A percentile compares a stretch with the other conserved stretches of the same genome.
These are phyloP conservation scores for Apostichopus californicus DNA, from an alignment of 35 echinoderm and acorn worm species.

Conservation along the genomic window DNA sequence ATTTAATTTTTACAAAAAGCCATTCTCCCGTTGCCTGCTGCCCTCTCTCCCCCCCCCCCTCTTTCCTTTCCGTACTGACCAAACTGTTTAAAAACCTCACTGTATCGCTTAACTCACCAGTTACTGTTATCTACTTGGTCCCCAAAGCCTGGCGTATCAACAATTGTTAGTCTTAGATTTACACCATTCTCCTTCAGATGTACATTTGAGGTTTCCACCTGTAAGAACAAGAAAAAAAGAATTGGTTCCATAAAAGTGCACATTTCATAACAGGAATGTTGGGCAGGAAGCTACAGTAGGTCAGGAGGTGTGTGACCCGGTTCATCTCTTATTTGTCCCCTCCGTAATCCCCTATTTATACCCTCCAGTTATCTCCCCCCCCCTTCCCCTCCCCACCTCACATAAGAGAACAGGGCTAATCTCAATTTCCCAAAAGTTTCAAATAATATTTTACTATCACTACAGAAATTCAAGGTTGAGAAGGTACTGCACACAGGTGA, in stretches of 20 bases:
- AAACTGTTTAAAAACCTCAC: background rate
- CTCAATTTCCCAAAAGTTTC: too few relatives aligned
- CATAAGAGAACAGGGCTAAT: too few relatives aligned
- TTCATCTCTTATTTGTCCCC: too few relatives aligned
- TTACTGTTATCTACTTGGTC: slow-evolving; percentile 99
- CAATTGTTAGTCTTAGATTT: slow-evolving; percentile 91
- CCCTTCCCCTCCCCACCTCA: too few relatives aligned
- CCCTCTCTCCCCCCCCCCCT: background rate
- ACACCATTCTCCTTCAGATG: slow-evolving; percentile 92
- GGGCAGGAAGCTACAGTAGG: background rate
- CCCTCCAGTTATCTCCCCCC: background rate
- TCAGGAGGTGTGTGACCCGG: too few relatives aligned
- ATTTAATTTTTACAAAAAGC: too few relatives aligned
- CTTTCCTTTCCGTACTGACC: background rate
- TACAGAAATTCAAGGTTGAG: too few relatives aligned
- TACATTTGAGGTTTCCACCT: slow-evolving; percentile 97
- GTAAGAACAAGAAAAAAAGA: slow-evolving; percentile 5
- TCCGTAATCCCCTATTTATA: too few relatives aligned
- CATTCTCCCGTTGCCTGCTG: background rate
- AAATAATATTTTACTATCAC: too few relatives aligned
- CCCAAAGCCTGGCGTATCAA: slow-evolving; percentile 98
- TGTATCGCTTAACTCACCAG: slow-evolving; percentile 63
- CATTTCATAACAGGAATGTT: too few relatives aligned
- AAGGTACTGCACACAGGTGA: too few relatives aligned
- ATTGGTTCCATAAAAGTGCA: too few relatives aligned